Evolutionary conservation across 2,797 vertebrate genomes (phyloP), one percentile per base, ranked within the genome.

Genomic region (Anisognathus igniventris): DNA sequence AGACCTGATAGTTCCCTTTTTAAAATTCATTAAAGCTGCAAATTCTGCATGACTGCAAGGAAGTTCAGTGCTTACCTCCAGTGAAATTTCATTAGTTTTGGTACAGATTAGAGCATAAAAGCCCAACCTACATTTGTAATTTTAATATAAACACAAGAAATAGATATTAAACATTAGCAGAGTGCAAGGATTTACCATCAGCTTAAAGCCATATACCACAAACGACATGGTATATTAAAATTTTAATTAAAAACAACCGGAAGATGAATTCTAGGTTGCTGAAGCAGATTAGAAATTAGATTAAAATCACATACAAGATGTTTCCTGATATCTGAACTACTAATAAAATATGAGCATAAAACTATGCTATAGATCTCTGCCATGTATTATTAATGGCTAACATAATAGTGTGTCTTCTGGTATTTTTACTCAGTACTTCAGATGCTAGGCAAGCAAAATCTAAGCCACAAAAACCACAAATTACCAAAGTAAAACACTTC

Each of bases 11-110:
- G 84, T 10, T 88, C 25, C 53, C 78, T 77, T 88, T 90, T 68
- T 44, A 94, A 74, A 92, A 90, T 72, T 92, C 90, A 93, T 80
- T 91, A 95, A 80, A 90, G 50, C 45, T 72, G 28, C 78, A 83
- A 94, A 94, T 91, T 80, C 68, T 90, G 56, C 83, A 91, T 28
- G 62, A 91, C 79, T 81, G 45, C 61, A 93, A 83, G 22, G 40
- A 85, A 91, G 16, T 77, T 81, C 76, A 80, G 66, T 1, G 6
- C 62, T 58, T 73, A 75, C 42, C 42, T 86, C 61, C 65, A 74
- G 80, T 23, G 39, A 61, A 86, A 72, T 74, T 77, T 71, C 57
- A 72, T 72, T 72, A 50, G 39, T 86, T 91, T 71, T 83, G 73
- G 72, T 65, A 77, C 21, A 88, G 65, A 22, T 88, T 22, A 78